phyloP scores from a whole-genome alignment of 2,113 vertebrate species.

The Gymnobelideus leadbeateri region DNA sequence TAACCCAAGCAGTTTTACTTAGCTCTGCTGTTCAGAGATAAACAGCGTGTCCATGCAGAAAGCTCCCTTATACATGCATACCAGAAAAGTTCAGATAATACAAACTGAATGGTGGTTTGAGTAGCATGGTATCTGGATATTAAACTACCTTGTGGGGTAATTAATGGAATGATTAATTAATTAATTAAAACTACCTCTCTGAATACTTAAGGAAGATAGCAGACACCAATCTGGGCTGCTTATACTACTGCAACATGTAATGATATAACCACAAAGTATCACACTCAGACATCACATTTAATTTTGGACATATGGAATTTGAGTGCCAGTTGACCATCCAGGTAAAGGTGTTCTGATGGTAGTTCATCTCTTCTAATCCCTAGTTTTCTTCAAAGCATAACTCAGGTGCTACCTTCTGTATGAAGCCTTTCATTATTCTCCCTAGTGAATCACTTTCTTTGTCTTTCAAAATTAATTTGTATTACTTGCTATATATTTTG shows the following conservation, averaged over 20 bases:
- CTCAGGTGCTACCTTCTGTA: neutral
- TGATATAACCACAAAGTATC: neutral
- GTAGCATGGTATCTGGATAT: neutral
- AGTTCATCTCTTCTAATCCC: neutral
- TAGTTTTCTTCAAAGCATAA: neutral
- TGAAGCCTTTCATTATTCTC: neutral
- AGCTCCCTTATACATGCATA: neutral
- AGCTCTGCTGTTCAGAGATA: neutral
- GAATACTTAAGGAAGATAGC: neutral
- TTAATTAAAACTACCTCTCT: neutral
- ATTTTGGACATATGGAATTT: neutral
- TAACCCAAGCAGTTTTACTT: too few species aligned
- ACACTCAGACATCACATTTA: neutral
- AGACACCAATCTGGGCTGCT: neutral
- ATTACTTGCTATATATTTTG: neutral
- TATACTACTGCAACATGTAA: neutral
- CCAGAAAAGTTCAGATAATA: neutral
- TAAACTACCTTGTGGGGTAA: neutral
- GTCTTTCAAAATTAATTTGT: neutral
- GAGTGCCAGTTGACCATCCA: neutral
- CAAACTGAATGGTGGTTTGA: neutral
- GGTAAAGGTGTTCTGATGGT: neutral
- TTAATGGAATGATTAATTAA: neutral
- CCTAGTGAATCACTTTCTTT: neutral
- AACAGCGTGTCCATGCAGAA: neutral